Evolutionary conservation across 1,140 invertebrate genomes (phyloP).

Genomic region (Anagrus nilaparvatae): DNA sequence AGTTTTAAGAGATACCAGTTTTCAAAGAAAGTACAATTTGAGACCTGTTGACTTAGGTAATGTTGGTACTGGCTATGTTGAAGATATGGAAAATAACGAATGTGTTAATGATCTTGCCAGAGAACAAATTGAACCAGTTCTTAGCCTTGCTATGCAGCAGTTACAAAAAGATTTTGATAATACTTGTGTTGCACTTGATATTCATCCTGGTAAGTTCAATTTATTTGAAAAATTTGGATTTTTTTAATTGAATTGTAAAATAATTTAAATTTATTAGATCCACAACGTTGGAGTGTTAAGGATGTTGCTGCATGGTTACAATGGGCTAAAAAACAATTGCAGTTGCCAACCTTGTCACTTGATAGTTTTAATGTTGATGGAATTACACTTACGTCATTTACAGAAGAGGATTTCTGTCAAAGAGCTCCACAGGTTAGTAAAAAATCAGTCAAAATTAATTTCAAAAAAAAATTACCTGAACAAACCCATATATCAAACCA

Average conservation of each 20-base stretch:
- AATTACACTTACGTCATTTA: constrained; percentile 58
- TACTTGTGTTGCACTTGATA: constrained; percentile 72
- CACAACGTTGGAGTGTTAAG: constrained; percentile 67
- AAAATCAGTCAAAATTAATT: background rate
- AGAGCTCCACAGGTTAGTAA: constrained; percentile 61
- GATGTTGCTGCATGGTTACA: constrained; percentile 81
- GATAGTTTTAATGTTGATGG: constrained; percentile 76
- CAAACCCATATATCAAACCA: no score
- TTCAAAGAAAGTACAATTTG: constrained; percentile 71
- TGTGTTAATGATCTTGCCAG: constrained; percentile 52
- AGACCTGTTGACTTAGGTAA: constrained; percentile 58
- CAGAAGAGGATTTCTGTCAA: constrained; percentile 76
- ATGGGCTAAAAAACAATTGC: constrained; percentile 71
- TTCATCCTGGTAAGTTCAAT: constrained; percentile 65
- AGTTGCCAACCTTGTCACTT: constrained; percentile 54
- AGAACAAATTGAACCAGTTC: constrained; percentile 71
- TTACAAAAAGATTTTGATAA: constrained; percentile 74
- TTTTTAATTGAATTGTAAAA: no score
- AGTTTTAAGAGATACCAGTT: constrained; percentile 69
- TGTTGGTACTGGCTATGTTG: constrained; percentile 46
- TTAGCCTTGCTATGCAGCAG: constrained; percentile 76
- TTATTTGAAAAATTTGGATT: constrained; percentile 8
- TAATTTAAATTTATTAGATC: constrained; percentile 51
- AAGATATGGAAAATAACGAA: constrained; percentile 38
- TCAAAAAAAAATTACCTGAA: no score